These are phyloP conservation scores for Helicoverpa armigera DNA, from an alignment of 1,140 invertebrate genomes.

Conservation along the genomic window DNA sequence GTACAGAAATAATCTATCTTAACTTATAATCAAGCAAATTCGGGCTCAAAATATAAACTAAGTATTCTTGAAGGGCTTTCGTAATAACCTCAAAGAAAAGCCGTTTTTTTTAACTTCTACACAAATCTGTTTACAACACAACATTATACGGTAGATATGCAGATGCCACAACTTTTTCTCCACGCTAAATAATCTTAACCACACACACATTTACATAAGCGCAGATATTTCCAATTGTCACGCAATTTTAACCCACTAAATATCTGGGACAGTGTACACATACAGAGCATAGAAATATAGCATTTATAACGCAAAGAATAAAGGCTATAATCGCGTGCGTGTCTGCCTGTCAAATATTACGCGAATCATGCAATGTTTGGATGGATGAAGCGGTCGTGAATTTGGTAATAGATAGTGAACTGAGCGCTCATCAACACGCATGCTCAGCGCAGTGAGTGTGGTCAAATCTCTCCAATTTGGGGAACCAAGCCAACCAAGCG, in stretches of 20 bases:
- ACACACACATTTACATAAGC: constrained; percentile 20
- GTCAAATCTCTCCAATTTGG: not conserved
- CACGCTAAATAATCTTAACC: not conserved
- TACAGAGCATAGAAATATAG: not conserved
- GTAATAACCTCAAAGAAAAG: no score
- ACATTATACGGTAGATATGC: not conserved
- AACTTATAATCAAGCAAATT: no score
- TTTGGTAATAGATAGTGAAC: constrained; percentile 14
- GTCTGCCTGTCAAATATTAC: constrained; percentile 43
- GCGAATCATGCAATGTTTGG: constrained; percentile 44
- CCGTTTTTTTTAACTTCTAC: no score
- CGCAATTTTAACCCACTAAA: constrained; percentile 32
- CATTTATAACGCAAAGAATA: not conserved
- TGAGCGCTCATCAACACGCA: not conserved
- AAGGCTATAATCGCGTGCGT: constrained; percentile 25
- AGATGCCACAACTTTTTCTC: constrained; percentile 17
- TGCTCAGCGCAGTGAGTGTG: no score
- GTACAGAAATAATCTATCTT: no score
- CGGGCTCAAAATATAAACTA: no score
- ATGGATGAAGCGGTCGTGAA: constrained; percentile 13
- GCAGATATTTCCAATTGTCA: constrained; percentile 32
- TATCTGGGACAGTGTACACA: constrained; percentile 40
- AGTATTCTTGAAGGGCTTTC: no score
- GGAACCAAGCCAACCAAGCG: no score
- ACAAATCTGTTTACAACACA: not conserved